A percentile compares a stretch with the other conserved stretches of the same genome.
These are phyloP conservation scores for Hemaris fuciformis DNA, from an alignment of 2,888 invertebrate genomes.

Conservation along the genomic window DNA sequence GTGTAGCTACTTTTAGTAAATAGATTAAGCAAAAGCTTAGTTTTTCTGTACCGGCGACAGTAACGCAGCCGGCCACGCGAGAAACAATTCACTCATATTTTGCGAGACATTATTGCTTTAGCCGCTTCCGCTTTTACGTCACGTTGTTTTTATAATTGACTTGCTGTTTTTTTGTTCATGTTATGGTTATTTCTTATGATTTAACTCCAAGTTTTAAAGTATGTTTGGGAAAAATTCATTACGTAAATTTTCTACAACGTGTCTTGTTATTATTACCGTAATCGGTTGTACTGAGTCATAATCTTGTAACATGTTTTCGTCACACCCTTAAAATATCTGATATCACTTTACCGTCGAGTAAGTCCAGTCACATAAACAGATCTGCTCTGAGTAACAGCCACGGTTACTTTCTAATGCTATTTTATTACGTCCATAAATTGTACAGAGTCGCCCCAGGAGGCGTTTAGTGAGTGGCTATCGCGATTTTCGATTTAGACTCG, in stretches of 20 bases:
- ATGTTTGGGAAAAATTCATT: no score
- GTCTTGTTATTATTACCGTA: no score
- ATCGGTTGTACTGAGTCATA: no score
- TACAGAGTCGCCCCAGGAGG: conserved; percentile 73
- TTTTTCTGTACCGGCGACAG: conserved; percentile 9
- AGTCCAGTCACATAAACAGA: conserved; percentile 32
- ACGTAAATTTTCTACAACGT: no score
- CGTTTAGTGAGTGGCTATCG: conserved; percentile 70
- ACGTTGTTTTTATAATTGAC: conserved; percentile 29
- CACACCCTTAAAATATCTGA: no score
- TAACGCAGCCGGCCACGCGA: conserved; percentile 40
- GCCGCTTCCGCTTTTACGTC: conserved; percentile 38
- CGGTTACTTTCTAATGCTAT: conserved; percentile 59
- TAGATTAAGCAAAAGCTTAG: conserved; percentile 14
- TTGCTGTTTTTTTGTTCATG: conserved; percentile 29
- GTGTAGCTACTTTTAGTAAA: neutral
- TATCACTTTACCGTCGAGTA: conserved; percentile 18
- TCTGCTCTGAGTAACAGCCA: conserved; percentile 28
- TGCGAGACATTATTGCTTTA: conserved; percentile 46
- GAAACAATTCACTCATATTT: conserved; percentile 53
- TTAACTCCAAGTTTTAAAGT: neutral
- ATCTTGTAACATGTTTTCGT: no score
- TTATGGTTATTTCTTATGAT: conserved; percentile 32
- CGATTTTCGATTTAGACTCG: conserved; percentile 64
- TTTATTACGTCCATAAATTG: conserved; percentile 77